These are phyloP conservation scores for Stomorhina lunata DNA, from an alignment of 2,888 invertebrate genomes.

Conservation along the genomic window DNA sequence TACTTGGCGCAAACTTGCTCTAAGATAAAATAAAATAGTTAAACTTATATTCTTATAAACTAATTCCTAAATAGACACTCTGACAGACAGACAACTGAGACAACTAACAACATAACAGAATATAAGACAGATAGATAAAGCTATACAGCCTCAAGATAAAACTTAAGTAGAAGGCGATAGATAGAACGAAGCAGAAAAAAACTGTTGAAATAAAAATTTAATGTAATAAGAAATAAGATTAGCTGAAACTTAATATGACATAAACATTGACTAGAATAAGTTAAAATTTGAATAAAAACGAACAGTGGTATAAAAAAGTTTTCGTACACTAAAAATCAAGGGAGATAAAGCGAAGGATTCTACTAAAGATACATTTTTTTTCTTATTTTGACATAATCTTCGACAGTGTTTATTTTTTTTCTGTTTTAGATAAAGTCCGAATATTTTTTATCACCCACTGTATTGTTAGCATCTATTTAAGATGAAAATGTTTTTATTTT, in stretches of 20 bases:
- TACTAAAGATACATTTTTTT: too few relatives aligned
- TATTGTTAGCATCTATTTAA: neutral
- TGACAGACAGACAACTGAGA: neutral
- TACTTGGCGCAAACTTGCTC: neutral
- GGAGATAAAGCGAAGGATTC: too few relatives aligned
- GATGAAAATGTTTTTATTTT: neutral
- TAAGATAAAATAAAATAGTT: neutral
- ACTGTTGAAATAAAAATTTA: too few relatives aligned
- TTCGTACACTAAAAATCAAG: neutral
- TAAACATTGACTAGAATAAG: conserved; percentile 29
- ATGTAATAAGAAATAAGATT: neutral
- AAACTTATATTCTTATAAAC: too few relatives aligned
- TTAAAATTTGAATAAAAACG: conserved; percentile 3
- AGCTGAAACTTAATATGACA: conserved; percentile 42
- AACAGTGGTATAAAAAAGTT: neutral
- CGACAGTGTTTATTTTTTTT: too few relatives aligned
- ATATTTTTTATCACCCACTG: neutral
- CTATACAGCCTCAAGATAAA: conserved; percentile 18
- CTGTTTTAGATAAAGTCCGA: too few relatives aligned
- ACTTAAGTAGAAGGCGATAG: neutral
- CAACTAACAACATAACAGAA: conserved; percentile 14
- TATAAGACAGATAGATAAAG: neutral
- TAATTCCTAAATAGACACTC: neutral
- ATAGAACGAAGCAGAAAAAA: too few relatives aligned
- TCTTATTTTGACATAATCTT: too few relatives aligned